Evolutionary conservation across 2,888 invertebrate genomes (phyloP), one percentile per base, ranked within the genome.

Genomic region (Dendrolimus houi): DNA sequence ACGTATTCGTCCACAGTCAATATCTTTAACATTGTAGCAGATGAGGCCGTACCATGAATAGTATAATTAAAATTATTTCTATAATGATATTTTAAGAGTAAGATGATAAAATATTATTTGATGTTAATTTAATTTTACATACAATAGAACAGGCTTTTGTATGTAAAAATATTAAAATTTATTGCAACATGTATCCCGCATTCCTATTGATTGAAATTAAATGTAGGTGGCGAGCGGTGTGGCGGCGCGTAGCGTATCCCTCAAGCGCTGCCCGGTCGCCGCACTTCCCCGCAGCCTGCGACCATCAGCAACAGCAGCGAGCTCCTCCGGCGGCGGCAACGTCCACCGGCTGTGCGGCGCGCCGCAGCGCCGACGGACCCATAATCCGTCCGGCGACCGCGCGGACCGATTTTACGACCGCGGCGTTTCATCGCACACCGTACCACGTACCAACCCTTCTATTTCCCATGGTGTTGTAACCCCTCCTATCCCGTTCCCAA

Each of bases 161-260:
- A 29, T 29, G 29, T 29, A 29, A 29, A 29, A 29, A 6, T 29
- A 6, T 29, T 29, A 29, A 6, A 29, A 29, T 29, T 29, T 29
- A 29, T 29, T 29, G 29, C 29, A 6, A 29, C 1, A 29, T 29
- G 29, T 29, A 29, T 29, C 3, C 29, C 29, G 29, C 3, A 29
- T 29, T 29, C 29, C 29, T 29, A 14, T 29, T 29, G 29, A 29
- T 29, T 29, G 3, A 47, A 47, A 12, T 9, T 47, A 47, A 47
- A 47, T 47, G 54, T 59, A 90, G 91, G 90, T 88, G 91, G 90
- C 88, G 90, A 88, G 87, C 85, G 88, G 87, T 84, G 87, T 85
- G 84, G 87, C 82, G 86, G 82, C 83, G 84, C 76, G 75, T 77
- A 79, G 76, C 73, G 76, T 59, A 12, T 69, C 69, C 66, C 68